Evolutionary conservation across 2,888 invertebrate species (phyloP), one percentile per base, ranked within the genome.

Genomic region (Agrotis puta): DNA sequence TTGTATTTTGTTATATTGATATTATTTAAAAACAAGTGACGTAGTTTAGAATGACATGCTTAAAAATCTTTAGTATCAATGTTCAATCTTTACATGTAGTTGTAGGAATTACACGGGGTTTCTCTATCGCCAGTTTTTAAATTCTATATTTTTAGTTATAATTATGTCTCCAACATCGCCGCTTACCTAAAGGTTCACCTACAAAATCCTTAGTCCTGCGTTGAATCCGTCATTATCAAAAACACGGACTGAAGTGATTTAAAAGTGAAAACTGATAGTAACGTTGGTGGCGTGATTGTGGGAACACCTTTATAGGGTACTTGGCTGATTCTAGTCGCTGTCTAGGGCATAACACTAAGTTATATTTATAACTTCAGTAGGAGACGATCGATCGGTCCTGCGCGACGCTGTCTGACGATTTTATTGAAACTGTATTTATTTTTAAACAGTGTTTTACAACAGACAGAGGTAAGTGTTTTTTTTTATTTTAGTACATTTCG

Each of bases 201-300:
- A 24, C 53, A 53, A 24, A 53, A 24, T 33, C 3, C 9, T 33
- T 33, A n/a, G 9, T 27, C 27, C 27, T 27, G 27, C 27, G 27
- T 27, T 27, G 27, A 27, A 27, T 27, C 27, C 27, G 27, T 27
- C 27, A 27, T 27, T 5, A 27, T 27, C 3, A 27, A 27, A 27
- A 1, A 47, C 47, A 20, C 16, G 1, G 13, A 43, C 22, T 16
- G 3, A 45, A 54, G 53, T 18, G 47, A 39, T 47, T 6, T 45
- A 14, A n/a, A 54, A 14, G 22, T 48, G 64, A 68, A 48, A 39
- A n/a, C 13, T 56, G 4, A 47, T 66, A 7, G 48, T 69, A 24
- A 57, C 39, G 20, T 20, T 7, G 18, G 20, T 14, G 14, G 2
- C 14, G 43, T 51, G 45, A 13, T 45, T 58, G 33, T 51, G 57